Evolutionary conservation across 2,113 vertebrate genomes (phyloP).

Genomic region (Dinomys branickii): DNA sequence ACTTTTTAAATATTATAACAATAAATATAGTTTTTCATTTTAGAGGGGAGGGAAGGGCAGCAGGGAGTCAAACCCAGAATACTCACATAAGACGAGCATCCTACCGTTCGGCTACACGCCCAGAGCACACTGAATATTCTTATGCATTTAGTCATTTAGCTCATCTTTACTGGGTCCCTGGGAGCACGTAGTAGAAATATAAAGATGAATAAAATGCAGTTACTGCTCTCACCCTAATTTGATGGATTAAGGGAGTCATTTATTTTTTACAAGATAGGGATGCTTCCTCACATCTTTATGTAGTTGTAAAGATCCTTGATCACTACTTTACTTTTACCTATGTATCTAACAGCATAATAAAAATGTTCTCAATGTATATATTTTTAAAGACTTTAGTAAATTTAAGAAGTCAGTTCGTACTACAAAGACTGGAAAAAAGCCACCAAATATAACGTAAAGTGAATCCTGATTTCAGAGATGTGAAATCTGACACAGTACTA

Average conservation of each 20-base stretch:
- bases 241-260: not conserved
- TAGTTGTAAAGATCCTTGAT: not conserved
- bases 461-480: constrained; percentile 25
- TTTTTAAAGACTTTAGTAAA: not conserved
- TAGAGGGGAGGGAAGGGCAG: too few species aligned
- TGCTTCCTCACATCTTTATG: not conserved
- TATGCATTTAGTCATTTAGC: not conserved
- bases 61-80: not conserved
- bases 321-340: not conserved
- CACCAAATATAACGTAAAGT: constrained; percentile 8
- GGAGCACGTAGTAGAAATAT: not conserved
- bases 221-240: not conserved
- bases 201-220: not conserved
- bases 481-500: not conserved
- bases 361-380: not conserved
- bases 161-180: not conserved
- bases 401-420: not conserved
- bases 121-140: not conserved
- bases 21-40: not conserved
- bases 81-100: not conserved
- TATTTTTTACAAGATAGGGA: not conserved
- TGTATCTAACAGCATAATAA: not conserved
- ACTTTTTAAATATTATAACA: constrained; percentile 7
- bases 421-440: not conserved
- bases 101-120: too few species aligned